Evolutionary conservation across 2,888 invertebrate species (phyloP).

Genomic region (Tanypteryx hageni): DNA sequence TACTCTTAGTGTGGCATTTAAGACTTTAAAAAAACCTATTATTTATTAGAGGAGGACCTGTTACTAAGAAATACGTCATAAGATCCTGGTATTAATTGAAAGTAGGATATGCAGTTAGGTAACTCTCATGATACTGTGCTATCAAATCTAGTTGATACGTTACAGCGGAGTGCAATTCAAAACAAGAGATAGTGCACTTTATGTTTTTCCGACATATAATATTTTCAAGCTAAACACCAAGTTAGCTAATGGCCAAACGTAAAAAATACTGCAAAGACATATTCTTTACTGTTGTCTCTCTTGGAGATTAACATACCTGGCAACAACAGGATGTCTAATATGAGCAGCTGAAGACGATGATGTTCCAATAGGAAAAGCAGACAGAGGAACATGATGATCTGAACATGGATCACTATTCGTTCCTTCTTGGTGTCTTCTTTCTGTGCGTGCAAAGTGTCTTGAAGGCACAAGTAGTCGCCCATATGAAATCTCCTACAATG

Average conservation of each 20-base stretch:
- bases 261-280: neutral
- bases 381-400: constrained; percentile 70
- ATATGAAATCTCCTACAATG: constrained; percentile 88
- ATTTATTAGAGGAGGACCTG: no score
- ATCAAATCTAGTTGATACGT: neutral
- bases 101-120: no score
- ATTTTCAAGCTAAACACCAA: neutral
- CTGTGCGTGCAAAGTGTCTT: constrained; percentile 77
- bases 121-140: neutral
- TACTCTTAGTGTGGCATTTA: no score
- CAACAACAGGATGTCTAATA: constrained; percentile 78
- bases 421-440: constrained; percentile 73
- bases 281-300: neutral
- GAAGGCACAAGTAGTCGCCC: constrained; percentile 90
- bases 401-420: constrained; percentile 72
- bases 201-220: neutral
- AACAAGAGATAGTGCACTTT: neutral
- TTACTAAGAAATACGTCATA: no score
- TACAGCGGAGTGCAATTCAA: neutral
- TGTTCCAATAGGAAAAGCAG: constrained; percentile 37
- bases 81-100: no score
- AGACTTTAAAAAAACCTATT: no score
- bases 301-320: constrained; percentile 75
- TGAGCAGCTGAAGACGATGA: constrained; percentile 70
- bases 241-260: neutral